Evolutionary conservation across 2,888 invertebrate species (phyloP), one percentile per base, ranked within the genome.

Genomic region (Galerucella calmariensis): DNA sequence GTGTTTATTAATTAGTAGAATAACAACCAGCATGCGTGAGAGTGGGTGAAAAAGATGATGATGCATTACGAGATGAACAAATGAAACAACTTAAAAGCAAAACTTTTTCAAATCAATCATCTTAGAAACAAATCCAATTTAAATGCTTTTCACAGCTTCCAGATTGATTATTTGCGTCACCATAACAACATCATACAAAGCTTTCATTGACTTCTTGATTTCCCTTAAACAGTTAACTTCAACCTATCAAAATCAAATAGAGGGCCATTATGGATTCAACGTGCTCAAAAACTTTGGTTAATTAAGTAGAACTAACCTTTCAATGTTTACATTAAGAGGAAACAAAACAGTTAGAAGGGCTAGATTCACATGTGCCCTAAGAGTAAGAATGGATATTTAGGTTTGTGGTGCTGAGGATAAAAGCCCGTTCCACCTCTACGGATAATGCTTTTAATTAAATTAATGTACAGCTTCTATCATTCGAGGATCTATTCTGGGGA

Each of bases 321-420:
- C 58, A 58, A 58, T 58, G 58, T 59, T 59, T 24, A 59, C 59
- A 16, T 59, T 59, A 20, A 59, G 27, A 27, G 59, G 59, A 6
- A 12, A 59, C 12, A 16, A 6, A 59, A 24, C 27, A 27, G 59
- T 59, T 59, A 27, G 59, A 27, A 59, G 59, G 27, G 59, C 20
- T 20, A 12, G 14, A 11, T 59, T 24, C 4, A 58, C 24, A 24
- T 58, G 20, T n/a, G n/a, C 58, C 58, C 58, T 2, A 12, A 11
- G 27, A 11, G 27, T 20, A 59, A 24, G 24, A 20, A 59, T 27
- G 59, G 59, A 59, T 51, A n/a, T 59, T 59, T 9, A 59, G 59
- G 59, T 59, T 59, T 59, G 59, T 27, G 24, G 59, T 11, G 16
- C 10, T 59, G 8, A 27, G 59, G 16, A 12, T 24, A 20, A 59